These are phyloP conservation scores for Pemphigus obesinymphae DNA, from an alignment of 1,140 invertebrate species.

Conservation along the genomic window DNA sequence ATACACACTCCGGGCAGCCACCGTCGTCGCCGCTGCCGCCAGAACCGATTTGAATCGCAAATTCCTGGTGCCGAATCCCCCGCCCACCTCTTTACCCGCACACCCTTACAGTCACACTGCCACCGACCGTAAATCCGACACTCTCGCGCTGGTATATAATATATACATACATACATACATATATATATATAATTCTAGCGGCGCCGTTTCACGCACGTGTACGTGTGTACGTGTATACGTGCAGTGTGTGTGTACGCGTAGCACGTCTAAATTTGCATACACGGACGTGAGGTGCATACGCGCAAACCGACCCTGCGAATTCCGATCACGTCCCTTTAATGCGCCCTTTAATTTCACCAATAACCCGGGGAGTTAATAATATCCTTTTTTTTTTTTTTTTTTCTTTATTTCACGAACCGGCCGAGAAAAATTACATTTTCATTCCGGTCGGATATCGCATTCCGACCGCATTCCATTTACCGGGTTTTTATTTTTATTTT, in stretches of 20 bases:
- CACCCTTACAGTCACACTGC: too few relatives aligned
- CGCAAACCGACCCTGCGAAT: background rate
- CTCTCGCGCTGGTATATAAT: too few relatives aligned
- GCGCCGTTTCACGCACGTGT: background rate
- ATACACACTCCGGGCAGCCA: background rate
- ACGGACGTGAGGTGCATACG: slow-evolving; percentile 15
- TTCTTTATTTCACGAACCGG: background rate
- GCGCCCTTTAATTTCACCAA: slow-evolving; percentile 37
- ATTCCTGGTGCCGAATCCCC: slow-evolving; percentile 4
- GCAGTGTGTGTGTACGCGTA: background rate
- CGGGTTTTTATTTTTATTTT: background rate
- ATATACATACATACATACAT: too few relatives aligned
- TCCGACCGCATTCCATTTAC: slow-evolving; percentile 20
- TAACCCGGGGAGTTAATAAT: slow-evolving; percentile 28
- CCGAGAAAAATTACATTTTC: slow-evolving; percentile 31
- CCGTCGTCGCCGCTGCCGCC: background rate
- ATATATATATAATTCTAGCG: too few relatives aligned
- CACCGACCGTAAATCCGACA: background rate
- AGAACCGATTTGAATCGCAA: slow-evolving; percentile 30
- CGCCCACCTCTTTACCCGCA: too few relatives aligned
- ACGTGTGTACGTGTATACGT: background rate
- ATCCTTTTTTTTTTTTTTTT: background rate
- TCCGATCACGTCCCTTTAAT: slow-evolving; percentile 35
- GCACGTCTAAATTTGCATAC: slow-evolving; percentile 26
- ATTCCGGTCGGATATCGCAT: slow-evolving; percentile 35